Evolutionary conservation across 2,113 vertebrate genomes (phyloP).

Genomic region (Brienomyrus longianalis): DNA sequence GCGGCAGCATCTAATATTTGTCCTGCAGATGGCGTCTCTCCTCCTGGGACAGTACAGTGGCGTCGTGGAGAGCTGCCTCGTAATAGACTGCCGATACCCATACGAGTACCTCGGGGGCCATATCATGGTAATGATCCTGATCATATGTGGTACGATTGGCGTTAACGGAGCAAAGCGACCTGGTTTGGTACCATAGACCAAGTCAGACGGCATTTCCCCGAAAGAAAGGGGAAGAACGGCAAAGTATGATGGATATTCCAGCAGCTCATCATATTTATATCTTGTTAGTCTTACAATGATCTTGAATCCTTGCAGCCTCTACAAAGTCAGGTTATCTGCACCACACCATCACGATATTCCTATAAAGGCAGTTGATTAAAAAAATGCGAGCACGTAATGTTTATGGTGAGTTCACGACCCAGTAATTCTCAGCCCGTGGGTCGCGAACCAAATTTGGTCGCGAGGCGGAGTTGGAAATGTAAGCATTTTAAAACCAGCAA

Average conservation of each 20-base stretch:
- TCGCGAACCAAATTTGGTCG: too few species aligned
- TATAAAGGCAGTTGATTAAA: background rate
- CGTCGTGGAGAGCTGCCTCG: constrained; percentile 32
- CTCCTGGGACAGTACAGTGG: constrained; percentile 33
- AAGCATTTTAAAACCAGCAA: too few species aligned
- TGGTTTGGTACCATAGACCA: too few species aligned
- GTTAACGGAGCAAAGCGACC: background rate
- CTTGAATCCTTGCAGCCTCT: background rate
- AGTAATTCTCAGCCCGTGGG: too few species aligned
- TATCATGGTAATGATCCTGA: constrained; percentile 40
- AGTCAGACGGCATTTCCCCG: background rate
- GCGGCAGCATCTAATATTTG: constrained; percentile 9
- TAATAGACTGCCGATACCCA: constrained; percentile 49
- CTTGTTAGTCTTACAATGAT: background rate
- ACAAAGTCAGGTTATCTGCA: background rate
- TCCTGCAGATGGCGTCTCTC: constrained; percentile 42
- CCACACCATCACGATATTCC: background rate
- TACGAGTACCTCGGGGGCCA: constrained; percentile 50
- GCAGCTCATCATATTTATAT: background rate
- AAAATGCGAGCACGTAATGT: background rate
- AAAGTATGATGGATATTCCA: background rate
- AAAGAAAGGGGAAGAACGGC: background rate
- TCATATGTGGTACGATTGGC: background rate
- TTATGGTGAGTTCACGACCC: background rate
- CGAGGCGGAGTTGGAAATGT: too few species aligned